Conservation (phyloP, 2,113 vertebrate species). For the Acinonyx jubatus region DNA sequence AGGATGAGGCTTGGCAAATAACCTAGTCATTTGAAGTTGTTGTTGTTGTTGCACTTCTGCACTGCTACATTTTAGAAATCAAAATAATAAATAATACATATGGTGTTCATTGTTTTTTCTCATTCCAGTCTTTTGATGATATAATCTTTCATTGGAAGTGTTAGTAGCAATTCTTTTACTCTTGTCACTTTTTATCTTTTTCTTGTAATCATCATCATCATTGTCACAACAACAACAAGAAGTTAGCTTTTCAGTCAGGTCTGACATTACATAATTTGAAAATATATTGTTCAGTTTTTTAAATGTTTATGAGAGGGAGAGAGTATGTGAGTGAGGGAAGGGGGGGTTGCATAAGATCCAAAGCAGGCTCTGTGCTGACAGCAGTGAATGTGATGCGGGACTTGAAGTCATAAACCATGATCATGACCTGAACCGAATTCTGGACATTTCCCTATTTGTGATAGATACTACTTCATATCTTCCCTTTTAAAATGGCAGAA, state of each 20-base stretch:
- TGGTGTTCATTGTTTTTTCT: not conserved
- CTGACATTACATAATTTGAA: not conserved
- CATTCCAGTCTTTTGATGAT: not conserved
- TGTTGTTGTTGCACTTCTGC: not conserved
- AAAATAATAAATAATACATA: constrained; percentile 47
- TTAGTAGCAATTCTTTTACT: not conserved
- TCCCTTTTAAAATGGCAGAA: not conserved
- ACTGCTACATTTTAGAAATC: constrained; percentile 47
- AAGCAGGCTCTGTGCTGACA: no score
- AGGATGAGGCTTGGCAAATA: not conserved
- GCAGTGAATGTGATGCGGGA: no score
- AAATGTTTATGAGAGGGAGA: no score
- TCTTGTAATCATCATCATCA: not conserved
- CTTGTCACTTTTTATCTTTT: not conserved
- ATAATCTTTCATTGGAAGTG: not conserved
- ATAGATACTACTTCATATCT: not conserved
- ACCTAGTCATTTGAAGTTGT: not conserved
- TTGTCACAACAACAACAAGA: not conserved
- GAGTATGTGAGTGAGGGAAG: no score
- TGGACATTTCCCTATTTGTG: not conserved
- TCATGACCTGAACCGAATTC: not conserved
- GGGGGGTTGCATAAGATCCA: no score
- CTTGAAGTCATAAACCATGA: no score
- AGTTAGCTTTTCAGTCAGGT: not conserved
- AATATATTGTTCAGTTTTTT: not conserved